Evolutionary conservation across 2,797 vertebrate genomes (phyloP).

Genomic region (Etheostoma perlongum): DNA sequence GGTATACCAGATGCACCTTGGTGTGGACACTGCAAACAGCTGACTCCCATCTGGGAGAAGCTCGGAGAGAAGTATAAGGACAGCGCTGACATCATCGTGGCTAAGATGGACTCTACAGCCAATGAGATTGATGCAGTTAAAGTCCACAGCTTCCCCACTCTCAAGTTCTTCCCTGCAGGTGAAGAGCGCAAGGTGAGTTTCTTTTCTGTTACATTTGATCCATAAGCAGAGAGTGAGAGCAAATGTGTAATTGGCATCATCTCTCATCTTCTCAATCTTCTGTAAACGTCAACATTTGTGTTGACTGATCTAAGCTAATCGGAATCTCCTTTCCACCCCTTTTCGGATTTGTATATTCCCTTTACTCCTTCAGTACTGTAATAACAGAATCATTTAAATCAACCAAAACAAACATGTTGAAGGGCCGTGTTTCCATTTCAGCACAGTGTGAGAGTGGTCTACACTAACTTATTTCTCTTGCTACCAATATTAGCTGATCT

Average conservation of each 20-base stretch:
- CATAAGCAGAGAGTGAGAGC: not conserved
- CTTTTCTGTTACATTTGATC: not conserved
- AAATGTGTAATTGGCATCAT: not conserved
- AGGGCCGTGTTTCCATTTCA: no score
- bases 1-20: constrained; percentile 92
- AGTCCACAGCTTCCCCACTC: constrained; percentile 98
- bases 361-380: no score
- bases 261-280: not conserved
- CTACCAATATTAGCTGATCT: no score
- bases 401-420: no score
- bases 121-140: constrained; percentile 96
- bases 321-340: not conserved
- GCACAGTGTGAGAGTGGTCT: no score
- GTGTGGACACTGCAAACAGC: constrained; percentile 99
- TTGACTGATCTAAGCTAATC: not conserved
- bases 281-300: not conserved
- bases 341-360: no score
- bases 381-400: no score
- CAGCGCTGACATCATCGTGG: constrained; percentile 87
- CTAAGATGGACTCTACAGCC: constrained; percentile 98
- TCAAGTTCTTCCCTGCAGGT: constrained; percentile 96
- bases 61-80: constrained; percentile 93
- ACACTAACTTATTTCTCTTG: no score
- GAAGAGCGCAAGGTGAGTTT: constrained; percentile 86
- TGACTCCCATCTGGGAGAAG: constrained; percentile 98